phyloP scores from a whole-genome alignment of 2,113 vertebrate genomes.

The Neopipo cinnamomea region DNA sequence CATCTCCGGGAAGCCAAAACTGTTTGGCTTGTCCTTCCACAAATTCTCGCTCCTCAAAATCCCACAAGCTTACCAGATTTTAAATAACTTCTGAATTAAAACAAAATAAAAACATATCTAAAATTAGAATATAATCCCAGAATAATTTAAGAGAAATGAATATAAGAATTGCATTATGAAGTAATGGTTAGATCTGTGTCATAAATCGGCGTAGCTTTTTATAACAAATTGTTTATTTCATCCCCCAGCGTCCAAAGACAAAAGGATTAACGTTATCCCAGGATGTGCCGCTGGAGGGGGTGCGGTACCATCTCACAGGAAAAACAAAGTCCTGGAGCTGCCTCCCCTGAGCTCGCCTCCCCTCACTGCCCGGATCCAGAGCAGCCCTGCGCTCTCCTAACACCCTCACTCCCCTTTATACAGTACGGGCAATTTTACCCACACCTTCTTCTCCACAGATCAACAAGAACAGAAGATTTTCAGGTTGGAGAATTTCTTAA shows the following conservation, averaged over 20 bases:
- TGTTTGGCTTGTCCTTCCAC: not conserved
- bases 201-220: not conserved
- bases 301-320: not conserved
- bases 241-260: rapidly evolving
- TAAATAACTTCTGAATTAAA: not conserved
- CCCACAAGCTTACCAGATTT: not conserved
- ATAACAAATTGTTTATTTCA: not conserved
- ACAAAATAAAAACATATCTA: not conserved
- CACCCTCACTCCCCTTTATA: not conserved
- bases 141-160: not conserved
- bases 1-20: not conserved
- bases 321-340: not conserved
- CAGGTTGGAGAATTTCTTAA: not conserved
- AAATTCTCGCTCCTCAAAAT: not conserved
- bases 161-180: not conserved
- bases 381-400: not conserved
- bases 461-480: not conserved
- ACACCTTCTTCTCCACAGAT: not conserved
- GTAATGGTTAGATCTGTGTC: not conserved
- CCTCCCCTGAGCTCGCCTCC: no score
- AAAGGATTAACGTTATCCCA: not conserved
- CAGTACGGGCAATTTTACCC: not conserved
- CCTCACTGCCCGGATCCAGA: no score
- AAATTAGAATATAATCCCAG: not conserved
- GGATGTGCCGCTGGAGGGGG: conserved; percentile 24